Percentiles rank a stretch among this genome's conserved stretches.
Conservation (phyloP, 1,140 invertebrate genomes). For the Panagrolaimus sp. region DNA sequence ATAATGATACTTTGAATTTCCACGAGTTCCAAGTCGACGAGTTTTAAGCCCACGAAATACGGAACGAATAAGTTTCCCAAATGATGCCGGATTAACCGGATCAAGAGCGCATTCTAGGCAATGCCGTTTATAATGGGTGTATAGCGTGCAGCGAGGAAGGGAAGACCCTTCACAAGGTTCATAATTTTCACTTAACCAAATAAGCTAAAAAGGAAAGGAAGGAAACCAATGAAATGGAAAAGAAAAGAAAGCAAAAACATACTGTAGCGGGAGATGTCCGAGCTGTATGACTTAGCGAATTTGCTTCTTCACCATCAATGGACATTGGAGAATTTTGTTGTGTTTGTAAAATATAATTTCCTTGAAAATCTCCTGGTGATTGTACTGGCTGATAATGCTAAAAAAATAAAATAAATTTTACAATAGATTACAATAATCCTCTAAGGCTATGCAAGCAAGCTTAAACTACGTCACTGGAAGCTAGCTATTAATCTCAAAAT, state of each 20-base stretch:
- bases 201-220: conserved; percentile 66
- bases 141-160: conserved; percentile 86
- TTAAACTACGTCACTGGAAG: no score
- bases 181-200: conserved; percentile 95
- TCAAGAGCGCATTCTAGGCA: conserved; percentile 88
- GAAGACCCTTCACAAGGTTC: conserved; percentile 95
- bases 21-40: conserved; percentile 83
- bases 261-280: conserved; percentile 24
- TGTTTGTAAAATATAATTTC: conserved; percentile 16
- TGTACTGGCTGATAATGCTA: conserved; percentile 28
- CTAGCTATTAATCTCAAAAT: no score
- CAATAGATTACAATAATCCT: no score
- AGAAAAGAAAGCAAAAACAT: neutral
- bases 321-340: conserved; percentile 28
- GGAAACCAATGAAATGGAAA: neutral
- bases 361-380: conserved; percentile 17
- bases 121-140: conserved; percentile 79
- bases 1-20: conserved; percentile 99
- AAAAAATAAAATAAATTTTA: conserved; percentile 14
- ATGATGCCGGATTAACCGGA: conserved; percentile 96
- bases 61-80: conserved; percentile 94
- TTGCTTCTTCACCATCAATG: conserved; percentile 17
- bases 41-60: conserved; percentile 92
- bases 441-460: no score
- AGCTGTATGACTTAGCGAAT: conserved; percentile 17